A percentile compares a stretch with the other conserved stretches of the same genome.
These are phyloP conservation scores for Microctonus aethiopoides DNA, from an alignment of 2,888 invertebrate genomes.

Conservation along the genomic window DNA sequence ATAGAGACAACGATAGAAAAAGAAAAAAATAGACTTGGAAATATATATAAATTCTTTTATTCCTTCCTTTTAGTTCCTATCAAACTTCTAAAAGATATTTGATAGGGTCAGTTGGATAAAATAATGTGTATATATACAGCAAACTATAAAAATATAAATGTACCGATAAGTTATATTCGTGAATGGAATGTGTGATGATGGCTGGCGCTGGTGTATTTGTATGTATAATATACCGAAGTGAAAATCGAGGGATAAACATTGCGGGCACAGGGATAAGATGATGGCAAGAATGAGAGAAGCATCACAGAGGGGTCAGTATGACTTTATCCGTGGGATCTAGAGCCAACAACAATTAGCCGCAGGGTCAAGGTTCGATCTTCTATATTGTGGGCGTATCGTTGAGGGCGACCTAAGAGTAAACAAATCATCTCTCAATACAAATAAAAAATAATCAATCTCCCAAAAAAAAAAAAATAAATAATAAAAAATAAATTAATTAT, in stretches of 20 bases:
- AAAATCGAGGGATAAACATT: neutral
- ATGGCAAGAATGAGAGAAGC: constrained; percentile 16
- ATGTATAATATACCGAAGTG: too few relatives aligned
- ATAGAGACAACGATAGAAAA: neutral
- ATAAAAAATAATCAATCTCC: constrained; percentile 9
- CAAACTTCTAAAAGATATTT: too few relatives aligned
- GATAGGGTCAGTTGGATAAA: too few relatives aligned
- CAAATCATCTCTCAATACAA: constrained; percentile 56
- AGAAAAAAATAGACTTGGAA: too few relatives aligned
- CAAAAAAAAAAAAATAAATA: constrained; percentile 15
- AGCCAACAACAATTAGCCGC: constrained; percentile 66
- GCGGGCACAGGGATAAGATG: constrained; percentile 9
- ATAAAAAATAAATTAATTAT: constrained; percentile 23
- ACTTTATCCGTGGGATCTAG: constrained; percentile 62
- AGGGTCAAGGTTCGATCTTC: constrained; percentile 63
- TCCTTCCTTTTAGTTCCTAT: too few relatives aligned
- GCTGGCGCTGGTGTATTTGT: neutral
- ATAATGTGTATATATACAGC: neutral
- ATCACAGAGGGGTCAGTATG: constrained; percentile 24
- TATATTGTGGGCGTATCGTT: constrained; percentile 47
- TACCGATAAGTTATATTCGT: neutral
- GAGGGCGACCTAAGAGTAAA: constrained; percentile 55
- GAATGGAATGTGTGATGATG: neutral
- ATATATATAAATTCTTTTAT: too few relatives aligned
- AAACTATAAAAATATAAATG: neutral